Conservation (phyloP, 2,797 vertebrate genomes). For the Sebastolobus altivelis region DNA sequence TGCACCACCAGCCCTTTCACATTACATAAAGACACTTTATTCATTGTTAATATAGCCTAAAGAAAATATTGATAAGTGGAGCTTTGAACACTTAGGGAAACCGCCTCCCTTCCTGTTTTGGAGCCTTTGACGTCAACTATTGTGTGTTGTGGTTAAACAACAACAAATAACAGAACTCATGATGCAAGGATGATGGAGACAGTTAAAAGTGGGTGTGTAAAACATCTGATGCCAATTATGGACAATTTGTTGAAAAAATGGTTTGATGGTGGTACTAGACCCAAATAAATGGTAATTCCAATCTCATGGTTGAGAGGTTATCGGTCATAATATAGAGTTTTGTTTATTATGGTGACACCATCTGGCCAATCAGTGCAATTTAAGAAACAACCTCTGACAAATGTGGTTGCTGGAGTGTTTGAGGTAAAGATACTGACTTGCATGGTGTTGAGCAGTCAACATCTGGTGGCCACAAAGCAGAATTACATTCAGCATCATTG, state of each 20-base stretch:
- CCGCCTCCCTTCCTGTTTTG: conserved; percentile 12
- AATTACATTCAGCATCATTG: conserved; percentile 21
- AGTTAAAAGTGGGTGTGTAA: not conserved
- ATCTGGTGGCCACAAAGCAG: conserved; percentile 52
- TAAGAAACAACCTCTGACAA: not conserved
- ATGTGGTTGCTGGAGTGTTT: not conserved
- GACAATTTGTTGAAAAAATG: not conserved
- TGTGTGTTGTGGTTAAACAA: conserved; percentile 5
- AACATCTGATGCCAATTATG: conserved; percentile 1
- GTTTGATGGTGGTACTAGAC: not conserved
- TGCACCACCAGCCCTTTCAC: not conserved
- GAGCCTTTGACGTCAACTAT: not conserved
- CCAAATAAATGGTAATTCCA: not conserved
- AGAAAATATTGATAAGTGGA: not conserved
- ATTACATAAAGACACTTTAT: not conserved
- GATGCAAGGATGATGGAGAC: not conserved
- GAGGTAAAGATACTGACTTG: not conserved
- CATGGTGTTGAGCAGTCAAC: conserved; percentile 30
- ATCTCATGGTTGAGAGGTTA: not conserved
- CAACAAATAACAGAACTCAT: not conserved
- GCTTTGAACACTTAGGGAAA: not conserved
- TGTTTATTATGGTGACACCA: conserved; percentile 10
- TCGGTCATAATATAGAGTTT: not conserved
- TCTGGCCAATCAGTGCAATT: not conserved
- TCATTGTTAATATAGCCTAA: not conserved